phyloP scores from a whole-genome alignment of 2,888 invertebrate species.

The Lamproptera curius region DNA sequence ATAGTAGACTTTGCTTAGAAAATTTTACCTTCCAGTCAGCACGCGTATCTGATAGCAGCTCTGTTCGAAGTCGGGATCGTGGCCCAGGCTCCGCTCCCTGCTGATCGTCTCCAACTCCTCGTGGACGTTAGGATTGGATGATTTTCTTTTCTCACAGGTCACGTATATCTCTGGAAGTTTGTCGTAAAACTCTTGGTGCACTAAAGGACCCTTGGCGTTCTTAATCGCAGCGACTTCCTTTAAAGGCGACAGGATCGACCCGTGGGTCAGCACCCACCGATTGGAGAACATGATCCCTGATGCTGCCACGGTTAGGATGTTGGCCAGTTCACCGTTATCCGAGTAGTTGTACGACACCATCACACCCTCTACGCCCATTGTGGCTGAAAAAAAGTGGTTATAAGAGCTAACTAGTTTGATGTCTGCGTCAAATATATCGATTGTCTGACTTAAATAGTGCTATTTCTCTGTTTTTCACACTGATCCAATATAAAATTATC shows the following conservation, averaged over 20 bases:
- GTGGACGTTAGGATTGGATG: constrained; percentile 40
- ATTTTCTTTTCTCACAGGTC: constrained; percentile 54
- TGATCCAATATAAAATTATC: too few relatives aligned
- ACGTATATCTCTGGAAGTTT: constrained; percentile 67
- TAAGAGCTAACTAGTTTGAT: too few relatives aligned
- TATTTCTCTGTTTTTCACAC: too few relatives aligned
- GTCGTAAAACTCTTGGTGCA: constrained; percentile 63
- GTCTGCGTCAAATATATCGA: too few relatives aligned
- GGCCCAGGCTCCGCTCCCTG: constrained; percentile 44
- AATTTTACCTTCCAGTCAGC: constrained; percentile 55
- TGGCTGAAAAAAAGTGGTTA: too few relatives aligned
- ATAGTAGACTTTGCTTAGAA: too few relatives aligned
- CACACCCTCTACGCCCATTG: constrained; percentile 67
- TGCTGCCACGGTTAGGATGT: constrained; percentile 67
- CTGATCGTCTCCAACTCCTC: constrained; percentile 56
- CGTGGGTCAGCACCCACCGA: constrained; percentile 76
- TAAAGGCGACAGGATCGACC: constrained; percentile 66
- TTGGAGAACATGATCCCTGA: constrained; percentile 73
- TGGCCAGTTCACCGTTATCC: constrained; percentile 58
- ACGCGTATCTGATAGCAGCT: constrained; percentile 64
- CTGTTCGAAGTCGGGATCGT: constrained; percentile 50
- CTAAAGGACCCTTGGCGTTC: constrained; percentile 53
- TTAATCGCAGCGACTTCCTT: constrained; percentile 60
- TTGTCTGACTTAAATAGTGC: too few relatives aligned
- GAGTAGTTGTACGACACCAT: constrained; percentile 72